Percentiles rank a stretch among this genome's conserved stretches.
phyloP scores from a whole-genome alignment of 2,113 vertebrate species.

The Cottus gobio region DNA sequence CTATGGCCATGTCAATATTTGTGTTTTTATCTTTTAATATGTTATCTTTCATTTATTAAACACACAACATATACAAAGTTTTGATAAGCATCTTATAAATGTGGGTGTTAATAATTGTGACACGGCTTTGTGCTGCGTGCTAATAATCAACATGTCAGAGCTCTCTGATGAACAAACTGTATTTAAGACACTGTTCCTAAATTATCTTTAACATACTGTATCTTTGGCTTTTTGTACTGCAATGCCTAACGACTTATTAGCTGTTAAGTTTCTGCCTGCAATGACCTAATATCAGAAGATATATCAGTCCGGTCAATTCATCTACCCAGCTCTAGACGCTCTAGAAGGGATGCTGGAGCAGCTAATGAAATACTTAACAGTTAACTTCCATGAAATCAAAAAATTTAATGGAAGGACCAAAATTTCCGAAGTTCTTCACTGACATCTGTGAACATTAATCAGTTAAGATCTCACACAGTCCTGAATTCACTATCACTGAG shows the following conservation, averaged over 20 bases:
- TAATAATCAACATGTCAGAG: not conserved
- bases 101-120: not conserved
- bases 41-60: not conserved
- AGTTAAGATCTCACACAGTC: not conserved
- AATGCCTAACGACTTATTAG: not conserved
- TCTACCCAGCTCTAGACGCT: not conserved
- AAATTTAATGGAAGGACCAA: too few species aligned
- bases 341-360: not conserved
- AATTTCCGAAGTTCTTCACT: not conserved
- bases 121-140: not conserved
- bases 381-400: not conserved
- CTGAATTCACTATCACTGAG: conserved; percentile 21
- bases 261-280: not conserved
- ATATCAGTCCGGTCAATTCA: not conserved
- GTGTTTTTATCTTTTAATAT: not conserved
- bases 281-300: not conserved
- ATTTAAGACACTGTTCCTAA: not conserved
- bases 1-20: not conserved
- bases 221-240: not conserved
- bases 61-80: not conserved
- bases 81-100: not conserved
- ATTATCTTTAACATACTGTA: not conserved
- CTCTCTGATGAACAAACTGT: not conserved
- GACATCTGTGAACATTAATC: not conserved
- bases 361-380: not conserved